phyloP scores from a whole-genome alignment of 2,888 invertebrate species.

The Caenorhabditis virilis region DNA sequence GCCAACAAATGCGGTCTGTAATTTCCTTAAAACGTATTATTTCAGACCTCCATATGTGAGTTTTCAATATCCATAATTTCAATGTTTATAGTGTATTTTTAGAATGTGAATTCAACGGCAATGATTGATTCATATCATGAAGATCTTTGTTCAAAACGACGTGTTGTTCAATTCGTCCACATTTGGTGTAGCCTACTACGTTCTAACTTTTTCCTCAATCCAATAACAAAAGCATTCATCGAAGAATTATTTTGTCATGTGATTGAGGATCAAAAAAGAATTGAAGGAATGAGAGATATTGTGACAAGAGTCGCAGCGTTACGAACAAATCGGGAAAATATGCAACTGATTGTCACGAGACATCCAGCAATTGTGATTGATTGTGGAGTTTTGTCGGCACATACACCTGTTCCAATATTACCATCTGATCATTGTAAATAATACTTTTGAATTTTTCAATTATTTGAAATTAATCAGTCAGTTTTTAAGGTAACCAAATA shows the following conservation, averaged over 20 bases:
- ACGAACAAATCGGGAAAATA: slow-evolving; percentile 30
- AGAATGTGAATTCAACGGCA: neutral
- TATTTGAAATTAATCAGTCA: too few relatives aligned
- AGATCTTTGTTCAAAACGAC: slow-evolving; percentile 71
- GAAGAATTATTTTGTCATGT: slow-evolving; percentile 79
- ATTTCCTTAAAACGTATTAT: slow-evolving; percentile 66
- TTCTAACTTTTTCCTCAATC: slow-evolving; percentile 80
- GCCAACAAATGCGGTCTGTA: slow-evolving; percentile 78
- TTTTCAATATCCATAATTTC: neutral
- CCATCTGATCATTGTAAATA: slow-evolving; percentile 66
- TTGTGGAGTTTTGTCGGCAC: slow-evolving; percentile 59
- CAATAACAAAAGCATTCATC: slow-evolving; percentile 77
- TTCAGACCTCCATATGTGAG: slow-evolving; percentile 21
- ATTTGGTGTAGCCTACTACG: slow-evolving; percentile 79
- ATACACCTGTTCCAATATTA: slow-evolving; percentile 62
- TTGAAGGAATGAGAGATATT: slow-evolving; percentile 69
- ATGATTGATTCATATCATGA: slow-evolving; percentile 11
- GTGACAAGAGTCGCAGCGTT: slow-evolving; percentile 47
- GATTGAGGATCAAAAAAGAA: slow-evolving; percentile 73
- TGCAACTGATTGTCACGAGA: slow-evolving; percentile 45
- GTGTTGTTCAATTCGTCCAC: slow-evolving; percentile 81
- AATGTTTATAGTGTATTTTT: neutral
- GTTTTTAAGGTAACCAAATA: too few relatives aligned
- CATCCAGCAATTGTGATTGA: slow-evolving; percentile 62
- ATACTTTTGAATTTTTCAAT: too few relatives aligned